Conservation (phyloP, 2,113 vertebrate species). For the Caranx ignobilis region DNA sequence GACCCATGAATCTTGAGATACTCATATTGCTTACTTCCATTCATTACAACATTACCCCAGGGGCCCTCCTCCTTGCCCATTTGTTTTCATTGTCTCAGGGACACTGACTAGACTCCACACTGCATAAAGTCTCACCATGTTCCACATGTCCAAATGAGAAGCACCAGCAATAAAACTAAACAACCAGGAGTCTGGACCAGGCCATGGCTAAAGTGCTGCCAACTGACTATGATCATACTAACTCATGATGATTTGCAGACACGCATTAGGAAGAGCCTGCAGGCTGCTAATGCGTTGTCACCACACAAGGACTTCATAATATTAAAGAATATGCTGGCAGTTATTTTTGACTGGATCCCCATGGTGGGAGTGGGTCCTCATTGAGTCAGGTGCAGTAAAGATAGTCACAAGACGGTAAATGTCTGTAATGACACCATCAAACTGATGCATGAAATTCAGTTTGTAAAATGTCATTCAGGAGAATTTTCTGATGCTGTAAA, state of each 20-base stretch:
- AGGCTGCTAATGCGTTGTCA: not conserved
- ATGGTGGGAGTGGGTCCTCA: not conserved
- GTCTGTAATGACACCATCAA: slow-evolving; percentile 1
- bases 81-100: slow-evolving; percentile 62
- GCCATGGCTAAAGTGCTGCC: not conserved
- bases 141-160: slow-evolving; percentile 29
- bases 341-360: not conserved
- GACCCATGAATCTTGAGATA: slow-evolving; percentile 67
- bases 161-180: slow-evolving; percentile 7
- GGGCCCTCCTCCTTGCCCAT: slow-evolving; percentile 47
- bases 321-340: not conserved
- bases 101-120: not conserved
- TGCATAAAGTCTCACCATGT: slow-evolving; percentile 20
- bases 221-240: slow-evolving; percentile 18
- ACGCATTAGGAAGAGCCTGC: not conserved
- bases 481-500: not conserved
- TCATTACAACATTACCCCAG: slow-evolving; percentile 63
- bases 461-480: not conserved
- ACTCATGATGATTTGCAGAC: slow-evolving; percentile 16
- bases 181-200: slow-evolving; percentile 18
- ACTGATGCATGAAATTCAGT: not conserved
- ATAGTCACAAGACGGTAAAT: not conserved
- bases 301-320: not conserved
- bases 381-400: not conserved
- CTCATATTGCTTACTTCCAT: slow-evolving; percentile 62